These are phyloP conservation scores for Tetrao urogallus DNA, from an alignment of 2,113 vertebrate species.

Conservation along the genomic window DNA sequence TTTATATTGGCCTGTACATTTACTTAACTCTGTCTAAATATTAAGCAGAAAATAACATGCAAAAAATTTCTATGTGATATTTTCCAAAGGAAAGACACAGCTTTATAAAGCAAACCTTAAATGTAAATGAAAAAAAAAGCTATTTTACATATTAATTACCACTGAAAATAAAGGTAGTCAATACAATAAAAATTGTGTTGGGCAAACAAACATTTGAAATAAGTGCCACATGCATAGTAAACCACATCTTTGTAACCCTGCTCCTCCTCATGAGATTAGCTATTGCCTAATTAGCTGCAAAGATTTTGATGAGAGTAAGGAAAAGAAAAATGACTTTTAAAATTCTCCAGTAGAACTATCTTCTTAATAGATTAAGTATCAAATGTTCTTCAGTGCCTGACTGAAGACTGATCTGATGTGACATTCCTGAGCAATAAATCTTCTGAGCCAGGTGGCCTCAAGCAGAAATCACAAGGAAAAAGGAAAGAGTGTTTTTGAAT, in stretches of 20 bases:
- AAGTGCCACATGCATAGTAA: not conserved
- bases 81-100: not conserved
- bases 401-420: not conserved
- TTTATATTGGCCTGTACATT: not conserved
- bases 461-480: not conserved
- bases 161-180: not conserved
- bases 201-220: rapidly evolving
- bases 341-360: not conserved
- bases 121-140: not conserved
- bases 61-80: not conserved
- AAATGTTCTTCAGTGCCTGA: not conserved
- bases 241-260: not conserved
- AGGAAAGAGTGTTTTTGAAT: not conserved
- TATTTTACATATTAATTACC: not conserved
- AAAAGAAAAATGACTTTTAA: not conserved
- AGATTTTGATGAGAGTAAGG: not conserved
- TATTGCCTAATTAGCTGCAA: not conserved
- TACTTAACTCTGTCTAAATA: not conserved
- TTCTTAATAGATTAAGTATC: not conserved
- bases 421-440: not conserved
- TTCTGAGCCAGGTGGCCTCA: not conserved
- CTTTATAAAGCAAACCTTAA: not conserved
- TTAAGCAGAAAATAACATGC: not conserved
- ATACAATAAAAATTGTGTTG: not conserved
- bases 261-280: not conserved